Evolutionary conservation across 2,888 invertebrate species (phyloP), one percentile per base, ranked within the genome.

Genomic region (Eulithis testata): DNA sequence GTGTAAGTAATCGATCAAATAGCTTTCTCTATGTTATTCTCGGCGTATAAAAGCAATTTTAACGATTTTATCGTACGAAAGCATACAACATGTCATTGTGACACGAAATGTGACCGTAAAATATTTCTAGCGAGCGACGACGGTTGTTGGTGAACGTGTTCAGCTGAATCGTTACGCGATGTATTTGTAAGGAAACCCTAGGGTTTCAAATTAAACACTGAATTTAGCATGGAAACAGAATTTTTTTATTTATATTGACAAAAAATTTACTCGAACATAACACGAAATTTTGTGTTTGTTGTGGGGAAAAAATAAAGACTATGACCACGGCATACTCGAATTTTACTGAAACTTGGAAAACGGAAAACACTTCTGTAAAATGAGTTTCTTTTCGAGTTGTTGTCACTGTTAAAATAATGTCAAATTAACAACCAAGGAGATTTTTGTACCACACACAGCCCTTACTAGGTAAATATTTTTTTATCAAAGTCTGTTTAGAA

Each of bases 81-180:
- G 81, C 84, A 86, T 84, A 86, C 79, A 79, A 85, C 80, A 88
- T 86, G 90, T 90, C 90, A 91, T 78, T 75, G 75, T 91, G 91
- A 88, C 90, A 89, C 86, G 88, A 82, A 80, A 87, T 80, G 78
- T 78, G 79, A 81, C 80, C 84, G 85, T 85, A 85, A 79, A 83
- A 83, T 82, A 80, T 82, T 84, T 86, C 81, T 83, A 81, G 77
- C 79, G 73, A 78, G 21, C 21, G 21, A 21, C 21, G 21, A 21
- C 21, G 21, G 21, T 21, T 1, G 21, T 21, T 79, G 74, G 77
- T 76, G 80, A 83, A 83, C 77, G 77, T 74, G 72, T 78, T 75
- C 68, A 53, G 55, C 62, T 12, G 43, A 68, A 78, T 74, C 74
- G 44, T 11, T 44, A 31, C 12, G 51, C 51, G 43, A 51, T 60